Evolutionary conservation across 2,888 invertebrate genomes (phyloP).

Genomic region (Drosophila limbata): DNA sequence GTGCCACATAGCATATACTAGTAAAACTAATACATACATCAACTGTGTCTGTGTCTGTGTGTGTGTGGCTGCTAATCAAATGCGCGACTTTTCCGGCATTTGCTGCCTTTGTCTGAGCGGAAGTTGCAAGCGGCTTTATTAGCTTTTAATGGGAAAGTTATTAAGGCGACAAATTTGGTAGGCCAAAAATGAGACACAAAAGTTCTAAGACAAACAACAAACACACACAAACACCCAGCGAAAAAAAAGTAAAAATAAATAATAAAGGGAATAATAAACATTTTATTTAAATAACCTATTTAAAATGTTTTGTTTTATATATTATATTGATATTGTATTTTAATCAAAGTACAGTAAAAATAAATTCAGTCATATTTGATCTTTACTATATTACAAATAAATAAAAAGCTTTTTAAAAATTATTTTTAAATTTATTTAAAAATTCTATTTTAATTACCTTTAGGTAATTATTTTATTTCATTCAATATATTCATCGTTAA

Average conservation of each 20-base stretch:
- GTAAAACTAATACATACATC: conserved; percentile 4
- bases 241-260: background rate
- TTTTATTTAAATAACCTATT: too few relatives aligned
- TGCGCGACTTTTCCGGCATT: conserved; percentile 56
- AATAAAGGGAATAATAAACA: too few relatives aligned
- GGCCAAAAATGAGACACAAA: conserved; percentile 9
- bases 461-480: too few relatives aligned
- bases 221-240: background rate
- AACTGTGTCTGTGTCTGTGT: conserved; percentile 15
- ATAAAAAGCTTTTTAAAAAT: background rate
- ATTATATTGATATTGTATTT: too few relatives aligned
- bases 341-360: too few relatives aligned
- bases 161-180: conserved; percentile 60
- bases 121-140: conserved; percentile 73
- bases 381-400: background rate
- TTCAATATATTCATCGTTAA: too few relatives aligned
- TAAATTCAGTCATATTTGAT: too few relatives aligned
- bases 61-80: conserved; percentile 64
- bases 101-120: conserved; percentile 52
- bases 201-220: conserved; percentile 42
- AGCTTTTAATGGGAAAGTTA: conserved; percentile 78
- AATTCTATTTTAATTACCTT: too few relatives aligned
- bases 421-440: too few relatives aligned
- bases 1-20: conserved; percentile 50
- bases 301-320: too few relatives aligned